These are phyloP conservation scores for Tenebrosternarchus preto DNA, from an alignment of 2,113 vertebrate genomes.

Conservation along the genomic window DNA sequence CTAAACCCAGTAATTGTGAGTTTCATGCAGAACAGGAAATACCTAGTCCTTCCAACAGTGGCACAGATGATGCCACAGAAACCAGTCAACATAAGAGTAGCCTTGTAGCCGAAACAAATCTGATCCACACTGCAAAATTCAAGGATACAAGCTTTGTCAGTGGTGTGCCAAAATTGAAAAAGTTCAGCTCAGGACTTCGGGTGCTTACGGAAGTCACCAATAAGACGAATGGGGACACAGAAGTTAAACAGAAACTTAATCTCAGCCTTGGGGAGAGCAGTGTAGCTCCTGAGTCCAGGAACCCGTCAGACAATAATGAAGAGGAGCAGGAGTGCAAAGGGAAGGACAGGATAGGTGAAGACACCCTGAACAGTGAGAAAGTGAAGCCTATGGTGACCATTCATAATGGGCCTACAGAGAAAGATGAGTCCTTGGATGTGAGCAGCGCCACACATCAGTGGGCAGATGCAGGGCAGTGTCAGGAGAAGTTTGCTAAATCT, in stretches of 20 bases:
- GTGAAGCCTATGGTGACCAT: background rate
- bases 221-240: background rate
- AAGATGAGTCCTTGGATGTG: constrained; percentile 19
- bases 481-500: constrained; percentile 38
- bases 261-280: background rate
- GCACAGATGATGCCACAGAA: background rate
- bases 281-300: background rate
- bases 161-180: constrained; percentile 25
- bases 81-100: constrained; percentile 2
- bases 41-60: background rate
- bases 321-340: background rate
- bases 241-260: background rate
- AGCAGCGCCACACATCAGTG: background rate
- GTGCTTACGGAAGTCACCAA: background rate
- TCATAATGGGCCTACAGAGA: constrained; percentile 1
- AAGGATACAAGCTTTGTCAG: background rate
- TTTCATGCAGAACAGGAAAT: background rate
- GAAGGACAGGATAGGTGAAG: background rate
- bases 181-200: constrained; percentile 5
- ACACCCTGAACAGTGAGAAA: background rate
- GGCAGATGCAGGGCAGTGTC: background rate
- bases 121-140: background rate
- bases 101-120: background rate
- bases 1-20: background rate
- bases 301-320: background rate